These are phyloP conservation scores for Agrochola lychnidis DNA, from an alignment of 2,888 invertebrate species.

Conservation along the genomic window DNA sequence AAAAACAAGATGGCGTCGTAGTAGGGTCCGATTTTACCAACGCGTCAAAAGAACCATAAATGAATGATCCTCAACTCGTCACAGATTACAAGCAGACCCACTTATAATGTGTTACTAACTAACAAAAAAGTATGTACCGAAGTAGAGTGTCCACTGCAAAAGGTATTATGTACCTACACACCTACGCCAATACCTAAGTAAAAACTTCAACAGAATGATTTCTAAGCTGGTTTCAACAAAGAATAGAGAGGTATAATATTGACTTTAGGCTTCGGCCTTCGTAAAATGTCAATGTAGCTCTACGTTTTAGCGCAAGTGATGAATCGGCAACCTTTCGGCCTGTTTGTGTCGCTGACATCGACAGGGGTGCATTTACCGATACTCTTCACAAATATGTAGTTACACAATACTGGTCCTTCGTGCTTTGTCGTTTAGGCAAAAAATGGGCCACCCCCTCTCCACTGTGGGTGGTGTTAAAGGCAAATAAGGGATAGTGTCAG, in stretches of 20 bases:
- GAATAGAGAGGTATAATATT: conserved; percentile 41
- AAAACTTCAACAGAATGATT: conserved; percentile 27
- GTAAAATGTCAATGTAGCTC: conserved; percentile 50
- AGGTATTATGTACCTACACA: conserved; percentile 9
- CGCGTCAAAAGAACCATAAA: no score
- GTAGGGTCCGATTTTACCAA: background rate
- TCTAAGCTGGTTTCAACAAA: conserved; percentile 19
- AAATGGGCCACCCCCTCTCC: background rate
- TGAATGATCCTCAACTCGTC: background rate
- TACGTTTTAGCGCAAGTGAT: conserved; percentile 45
- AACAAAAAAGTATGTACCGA: conserved; percentile 7
- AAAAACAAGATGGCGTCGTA: background rate
- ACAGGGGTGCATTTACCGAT: conserved; percentile 39
- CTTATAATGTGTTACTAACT: background rate
- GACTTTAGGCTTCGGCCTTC: conserved; percentile 49
- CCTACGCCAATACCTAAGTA: conserved; percentile 25
- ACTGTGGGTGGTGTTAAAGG: background rate
- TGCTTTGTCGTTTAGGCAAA: conserved; percentile 11
- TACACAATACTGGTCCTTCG: conserved; percentile 16
- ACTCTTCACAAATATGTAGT: conserved; percentile 41
- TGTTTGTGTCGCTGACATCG: conserved; percentile 33
- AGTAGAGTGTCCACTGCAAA: conserved; percentile 11
- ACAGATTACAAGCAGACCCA: background rate
- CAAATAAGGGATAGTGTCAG: background rate
- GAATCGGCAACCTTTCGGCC: conserved; percentile 57